These are phyloP conservation scores for Phalacrocorax brasilianus DNA, from an alignment of 2,113 vertebrate genomes.

Conservation along the genomic window DNA sequence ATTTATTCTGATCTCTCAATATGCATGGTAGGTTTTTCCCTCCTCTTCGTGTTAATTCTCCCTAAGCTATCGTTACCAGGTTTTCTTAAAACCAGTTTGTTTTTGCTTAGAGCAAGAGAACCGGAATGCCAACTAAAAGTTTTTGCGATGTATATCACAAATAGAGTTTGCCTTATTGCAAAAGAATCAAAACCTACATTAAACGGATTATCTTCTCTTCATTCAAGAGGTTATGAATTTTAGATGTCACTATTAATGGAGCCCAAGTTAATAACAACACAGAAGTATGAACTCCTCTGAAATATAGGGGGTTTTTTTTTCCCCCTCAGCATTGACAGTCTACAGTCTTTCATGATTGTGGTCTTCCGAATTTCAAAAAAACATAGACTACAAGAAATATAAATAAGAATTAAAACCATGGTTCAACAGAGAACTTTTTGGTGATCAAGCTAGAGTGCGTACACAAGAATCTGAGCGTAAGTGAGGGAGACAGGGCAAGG, in stretches of 20 bases:
- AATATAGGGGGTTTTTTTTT: neutral
- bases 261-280: neutral
- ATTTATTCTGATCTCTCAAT: neutral
- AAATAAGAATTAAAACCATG: neutral
- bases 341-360: fast-evolving
- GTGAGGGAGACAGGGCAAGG: neutral
- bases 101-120: neutral
- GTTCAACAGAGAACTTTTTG: neutral
- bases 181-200: neutral
- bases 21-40: too few species aligned
- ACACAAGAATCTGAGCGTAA: neutral
- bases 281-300: neutral
- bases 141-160: neutral
- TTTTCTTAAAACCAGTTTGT: neutral
- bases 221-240: neutral
- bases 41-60: neutral
- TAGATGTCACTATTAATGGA: neutral
- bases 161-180: neutral
- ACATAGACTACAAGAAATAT: neutral
- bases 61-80: neutral
- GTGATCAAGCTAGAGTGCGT: fast-evolving
- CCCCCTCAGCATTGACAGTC: neutral
- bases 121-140: neutral
- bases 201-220: neutral
- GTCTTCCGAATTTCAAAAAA: neutral